phyloP scores from a whole-genome alignment of 2,888 invertebrate genomes.

The Caenorhabditis virilis region DNA sequence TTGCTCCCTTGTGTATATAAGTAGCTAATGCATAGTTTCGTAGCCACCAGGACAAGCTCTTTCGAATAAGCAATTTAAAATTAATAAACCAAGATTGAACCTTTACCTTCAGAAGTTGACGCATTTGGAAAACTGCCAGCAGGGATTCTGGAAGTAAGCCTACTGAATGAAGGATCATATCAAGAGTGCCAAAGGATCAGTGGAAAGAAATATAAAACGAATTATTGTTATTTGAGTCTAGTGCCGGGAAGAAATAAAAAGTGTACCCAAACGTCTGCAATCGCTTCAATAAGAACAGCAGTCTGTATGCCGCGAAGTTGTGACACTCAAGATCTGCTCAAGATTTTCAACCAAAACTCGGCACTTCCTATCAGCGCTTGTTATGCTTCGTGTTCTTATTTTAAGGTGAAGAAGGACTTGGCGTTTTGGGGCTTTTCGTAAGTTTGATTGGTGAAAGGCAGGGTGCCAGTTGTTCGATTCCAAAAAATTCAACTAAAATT shows the following conservation, averaged over 20 bases:
- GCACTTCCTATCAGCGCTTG: slow-evolving; percentile 21
- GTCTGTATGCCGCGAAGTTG: slow-evolving; percentile 27
- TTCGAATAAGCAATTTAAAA: too few species aligned
- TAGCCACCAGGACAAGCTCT: too few species aligned
- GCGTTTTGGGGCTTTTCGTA: too few species aligned
- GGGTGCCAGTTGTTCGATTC: too few species aligned
- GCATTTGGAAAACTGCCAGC: slow-evolving; percentile 28
- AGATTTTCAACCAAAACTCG: slow-evolving; percentile 22
- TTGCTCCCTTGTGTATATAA: too few species aligned
- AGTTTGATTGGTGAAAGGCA: too few species aligned
- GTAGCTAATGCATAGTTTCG: too few species aligned
- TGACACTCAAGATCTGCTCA: slow-evolving; percentile 13
- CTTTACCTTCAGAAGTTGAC: slow-evolving; percentile 29
- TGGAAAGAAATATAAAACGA: slow-evolving; percentile 21
- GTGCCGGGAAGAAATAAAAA: slow-evolving; percentile 5
- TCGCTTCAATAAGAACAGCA: slow-evolving; percentile 6
- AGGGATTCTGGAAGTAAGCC: slow-evolving; percentile 21
- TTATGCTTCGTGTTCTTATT: slow-evolving; percentile 8
- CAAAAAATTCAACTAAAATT: too few species aligned
- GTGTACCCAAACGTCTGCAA: slow-evolving; percentile 3
- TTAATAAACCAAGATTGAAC: neutral
- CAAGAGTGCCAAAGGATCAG: too few species aligned
- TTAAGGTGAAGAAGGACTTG: slow-evolving; percentile 18
- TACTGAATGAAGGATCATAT: slow-evolving; percentile 21
- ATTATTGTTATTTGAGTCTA: slow-evolving; percentile 43